Percentiles rank a stretch among this genome's conserved stretches.
Conservation (phyloP, 2,888 invertebrate species). For the Chymomyza caudatula region DNA sequence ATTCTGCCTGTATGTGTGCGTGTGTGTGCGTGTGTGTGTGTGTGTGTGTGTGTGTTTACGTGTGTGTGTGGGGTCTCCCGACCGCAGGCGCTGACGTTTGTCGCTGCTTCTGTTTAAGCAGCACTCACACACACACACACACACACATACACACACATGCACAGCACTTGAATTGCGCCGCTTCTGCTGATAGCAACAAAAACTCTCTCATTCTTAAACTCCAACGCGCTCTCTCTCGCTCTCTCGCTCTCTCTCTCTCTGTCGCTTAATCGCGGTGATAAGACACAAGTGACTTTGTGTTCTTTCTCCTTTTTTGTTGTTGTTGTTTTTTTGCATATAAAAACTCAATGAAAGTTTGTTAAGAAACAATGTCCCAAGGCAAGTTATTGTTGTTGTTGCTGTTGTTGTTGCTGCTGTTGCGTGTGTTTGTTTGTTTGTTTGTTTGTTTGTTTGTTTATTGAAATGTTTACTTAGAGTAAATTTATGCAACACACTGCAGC, state of each 20-base stretch:
- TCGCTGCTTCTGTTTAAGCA: background rate
- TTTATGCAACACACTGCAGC: slow-evolving; percentile 34
- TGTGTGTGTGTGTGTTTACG: background rate
- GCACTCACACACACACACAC: background rate
- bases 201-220: slow-evolving; percentile 20
- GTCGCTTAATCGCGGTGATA: slow-evolving; percentile 42
- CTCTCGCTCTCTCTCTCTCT: slow-evolving; percentile 9
- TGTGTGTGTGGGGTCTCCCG: slow-evolving; percentile 46
- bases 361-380: slow-evolving; percentile 60
- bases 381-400: slow-evolving; percentile 42
- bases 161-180: slow-evolving; percentile 10
- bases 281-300: slow-evolving; percentile 38
- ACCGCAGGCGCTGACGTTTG: slow-evolving; percentile 3
- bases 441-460: slow-evolving; percentile 37
- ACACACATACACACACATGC: background rate
- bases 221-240: background rate
- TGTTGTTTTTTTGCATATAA: slow-evolving; percentile 45
- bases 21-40: slow-evolving; percentile 9
- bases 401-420: slow-evolving; percentile 8
- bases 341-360: slow-evolving; percentile 67
- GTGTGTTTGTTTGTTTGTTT: slow-evolving; percentile 38
- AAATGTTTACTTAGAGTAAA: slow-evolving; percentile 52
- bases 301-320: slow-evolving; percentile 14
- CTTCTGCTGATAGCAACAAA: slow-evolving; percentile 41
- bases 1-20: background rate